These are phyloP conservation scores for Chironomus tentans DNA, from an alignment of 2,888 invertebrate species.

Conservation along the genomic window DNA sequence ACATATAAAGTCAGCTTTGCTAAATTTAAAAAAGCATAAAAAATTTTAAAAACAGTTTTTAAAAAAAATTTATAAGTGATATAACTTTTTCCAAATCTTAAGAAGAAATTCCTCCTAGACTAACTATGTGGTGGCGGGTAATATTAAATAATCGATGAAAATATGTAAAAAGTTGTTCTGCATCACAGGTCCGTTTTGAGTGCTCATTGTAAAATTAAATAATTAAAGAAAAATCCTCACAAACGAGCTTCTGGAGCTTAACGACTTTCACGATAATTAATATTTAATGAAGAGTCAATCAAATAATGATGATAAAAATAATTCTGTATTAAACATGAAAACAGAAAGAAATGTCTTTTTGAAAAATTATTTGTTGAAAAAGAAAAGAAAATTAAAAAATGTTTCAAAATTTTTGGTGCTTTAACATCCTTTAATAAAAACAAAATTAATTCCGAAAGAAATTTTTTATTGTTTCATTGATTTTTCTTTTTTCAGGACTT, in stretches of 20 bases:
- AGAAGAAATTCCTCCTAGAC: neutral
- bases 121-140: neutral
- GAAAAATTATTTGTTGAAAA: neutral
- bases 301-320: neutral
- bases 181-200: conserved; percentile 1
- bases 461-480: no score
- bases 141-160: neutral
- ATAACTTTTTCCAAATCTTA: neutral
- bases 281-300: neutral
- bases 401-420: conserved; percentile 6
- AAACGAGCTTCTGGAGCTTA: conserved; percentile 3
- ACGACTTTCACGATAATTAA: neutral
- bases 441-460: neutral
- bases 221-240: neutral
- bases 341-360: neutral
- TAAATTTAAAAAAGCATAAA: no score
- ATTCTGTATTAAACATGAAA: neutral
- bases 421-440: neutral
- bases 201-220: neutral
- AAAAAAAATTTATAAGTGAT: neutral
- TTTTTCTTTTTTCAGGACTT: no score
- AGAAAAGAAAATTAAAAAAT: neutral
- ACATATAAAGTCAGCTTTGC: no score
- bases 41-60: neutral
- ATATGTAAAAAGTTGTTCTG: neutral